A percentile compares a stretch with the other conserved stretches of the same genome.
These are phyloP conservation scores for Hypocryptadius cinnamomeus DNA, from an alignment of 2,113 vertebrate genomes.

Conservation along the genomic window DNA sequence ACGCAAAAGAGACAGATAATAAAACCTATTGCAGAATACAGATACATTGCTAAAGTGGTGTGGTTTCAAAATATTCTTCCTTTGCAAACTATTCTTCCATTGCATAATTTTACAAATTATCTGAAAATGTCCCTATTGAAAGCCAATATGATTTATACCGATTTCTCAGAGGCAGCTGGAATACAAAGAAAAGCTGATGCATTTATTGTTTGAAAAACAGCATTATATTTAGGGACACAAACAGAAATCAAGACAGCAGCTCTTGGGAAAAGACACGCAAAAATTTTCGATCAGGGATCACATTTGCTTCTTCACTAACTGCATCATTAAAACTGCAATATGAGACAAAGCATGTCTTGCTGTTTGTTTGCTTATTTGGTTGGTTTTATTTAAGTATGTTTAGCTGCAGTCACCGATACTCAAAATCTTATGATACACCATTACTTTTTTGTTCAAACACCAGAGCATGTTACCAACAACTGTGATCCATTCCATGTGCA, in stretches of 20 bases:
- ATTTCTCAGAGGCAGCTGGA: not conserved
- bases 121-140: slow-evolving; percentile 32
- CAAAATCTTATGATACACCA: not conserved
- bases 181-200: not conserved
- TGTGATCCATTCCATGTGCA: not conserved
- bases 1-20: not conserved
- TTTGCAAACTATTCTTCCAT: slow-evolving; percentile 17
- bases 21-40: not conserved
- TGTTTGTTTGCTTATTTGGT: not conserved
- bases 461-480: not conserved
- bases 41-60: not conserved
- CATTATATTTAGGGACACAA: not conserved
- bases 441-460: not conserved
- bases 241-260: not conserved
- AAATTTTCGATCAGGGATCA: not conserved
- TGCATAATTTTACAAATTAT: slow-evolving; percentile 20
- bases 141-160: not conserved
- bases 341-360: not conserved
- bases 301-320: not conserved
- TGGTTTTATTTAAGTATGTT: not conserved
- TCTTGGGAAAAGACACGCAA: not conserved
- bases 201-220: not conserved
- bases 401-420: not conserved
- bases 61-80: not conserved
- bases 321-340: not conserved